phyloP scores from a whole-genome alignment of 2,113 vertebrate species.

The Cisticola juncidis region DNA sequence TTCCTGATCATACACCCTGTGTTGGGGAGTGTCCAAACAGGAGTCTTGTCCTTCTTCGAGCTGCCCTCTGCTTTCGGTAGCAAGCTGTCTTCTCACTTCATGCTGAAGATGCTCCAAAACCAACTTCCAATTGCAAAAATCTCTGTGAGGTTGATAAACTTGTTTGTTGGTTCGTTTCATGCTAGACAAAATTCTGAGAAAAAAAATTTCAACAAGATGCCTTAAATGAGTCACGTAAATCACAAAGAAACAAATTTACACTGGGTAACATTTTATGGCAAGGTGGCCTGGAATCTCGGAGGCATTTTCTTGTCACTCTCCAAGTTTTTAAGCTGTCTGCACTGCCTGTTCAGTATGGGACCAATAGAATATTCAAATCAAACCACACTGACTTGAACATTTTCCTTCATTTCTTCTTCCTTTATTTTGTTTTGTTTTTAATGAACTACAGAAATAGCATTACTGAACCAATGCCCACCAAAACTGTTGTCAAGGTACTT shows the following conservation, averaged over 20 bases:
- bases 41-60: neutral
- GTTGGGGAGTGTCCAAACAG: neutral
- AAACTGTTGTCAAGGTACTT: constrained; percentile 40
- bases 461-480: neutral
- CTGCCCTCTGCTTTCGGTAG: neutral
- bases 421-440: neutral
- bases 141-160: neutral
- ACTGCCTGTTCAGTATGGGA: constrained; percentile 37
- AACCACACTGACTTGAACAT: constrained; percentile 22
- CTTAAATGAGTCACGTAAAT: constrained; percentile 50
- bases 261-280: constrained; percentile 16
- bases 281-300: neutral
- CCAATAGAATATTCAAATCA: constrained; percentile 6
- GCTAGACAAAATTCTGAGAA: neutral
- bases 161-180: neutral
- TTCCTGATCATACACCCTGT: neutral
- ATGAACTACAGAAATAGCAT: neutral
- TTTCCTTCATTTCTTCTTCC: neutral
- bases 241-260: constrained; percentile 30
- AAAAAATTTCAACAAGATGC: constrained; percentile 28
- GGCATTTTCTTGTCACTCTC: neutral
- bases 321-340: neutral
- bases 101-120: constrained; percentile 28
- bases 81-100: neutral
- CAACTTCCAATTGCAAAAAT: constrained; percentile 27